A percentile compares a stretch with the other conserved stretches of the same genome.
phyloP scores from a whole-genome alignment of 2,888 invertebrate species.

The Leucozona laternaria region DNA sequence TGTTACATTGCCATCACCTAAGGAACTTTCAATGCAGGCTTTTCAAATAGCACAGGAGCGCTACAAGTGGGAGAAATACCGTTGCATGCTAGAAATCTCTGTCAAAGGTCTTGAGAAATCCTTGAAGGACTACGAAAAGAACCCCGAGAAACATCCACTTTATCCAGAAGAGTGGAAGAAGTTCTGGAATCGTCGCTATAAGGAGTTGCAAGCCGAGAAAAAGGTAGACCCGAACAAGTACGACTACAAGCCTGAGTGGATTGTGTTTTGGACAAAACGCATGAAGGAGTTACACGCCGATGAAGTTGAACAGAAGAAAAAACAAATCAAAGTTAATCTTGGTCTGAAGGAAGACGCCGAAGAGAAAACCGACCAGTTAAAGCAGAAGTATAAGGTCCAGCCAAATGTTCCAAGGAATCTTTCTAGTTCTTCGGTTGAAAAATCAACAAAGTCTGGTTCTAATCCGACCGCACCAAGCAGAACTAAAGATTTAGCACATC shows the following conservation, averaged over 20 bases:
- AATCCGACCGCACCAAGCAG: conserved; percentile 14
- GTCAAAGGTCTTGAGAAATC: conserved; percentile 86
- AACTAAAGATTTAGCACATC: conserved; percentile 20
- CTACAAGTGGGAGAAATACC: conserved; percentile 85
- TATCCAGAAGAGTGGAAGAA: conserved; percentile 96
- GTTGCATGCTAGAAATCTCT: conserved; percentile 82
- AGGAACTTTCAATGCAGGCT: conserved; percentile 81
- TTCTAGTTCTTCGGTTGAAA: conserved; percentile 31
- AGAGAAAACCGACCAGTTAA: conserved; percentile 81
- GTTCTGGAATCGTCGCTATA: conserved; percentile 93
- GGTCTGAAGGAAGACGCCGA: conserved; percentile 85
- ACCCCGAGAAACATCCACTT: conserved; percentile 94
- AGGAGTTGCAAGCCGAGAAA: conserved; percentile 89
- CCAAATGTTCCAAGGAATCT: conserved; percentile 32
- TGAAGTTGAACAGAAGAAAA: conserved; percentile 87
- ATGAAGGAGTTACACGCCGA: conserved; percentile 91
- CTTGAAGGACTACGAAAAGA: conserved; percentile 90
- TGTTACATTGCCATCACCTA: conserved; percentile 80
- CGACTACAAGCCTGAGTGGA: conserved; percentile 96
- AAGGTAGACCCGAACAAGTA: conserved; percentile 89
- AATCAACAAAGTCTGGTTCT: conserved; percentile 9
- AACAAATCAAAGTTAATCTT: conserved; percentile 88
- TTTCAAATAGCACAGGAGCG: conserved; percentile 84
- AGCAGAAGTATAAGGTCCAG: conserved; percentile 82
- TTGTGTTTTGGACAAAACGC: conserved; percentile 91